phyloP scores from a whole-genome alignment of 1,140 invertebrate species.

The Drosophila tani region DNA sequence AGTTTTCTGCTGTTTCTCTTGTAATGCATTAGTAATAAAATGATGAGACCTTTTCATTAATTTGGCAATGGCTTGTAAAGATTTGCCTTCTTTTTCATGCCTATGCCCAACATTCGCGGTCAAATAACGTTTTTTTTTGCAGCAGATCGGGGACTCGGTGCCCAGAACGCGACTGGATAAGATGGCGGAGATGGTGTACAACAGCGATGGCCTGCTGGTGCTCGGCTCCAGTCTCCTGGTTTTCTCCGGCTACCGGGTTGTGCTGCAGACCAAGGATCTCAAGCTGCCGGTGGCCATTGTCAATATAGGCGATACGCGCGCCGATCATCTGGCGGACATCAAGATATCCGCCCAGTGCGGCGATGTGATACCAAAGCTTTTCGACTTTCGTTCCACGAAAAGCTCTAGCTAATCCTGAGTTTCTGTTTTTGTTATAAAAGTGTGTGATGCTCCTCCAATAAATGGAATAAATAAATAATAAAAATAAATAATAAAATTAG shows the following conservation, averaged over 20 bases:
- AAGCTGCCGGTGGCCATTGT: too few relatives aligned
- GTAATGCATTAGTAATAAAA: too few relatives aligned
- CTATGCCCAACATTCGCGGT: too few relatives aligned
- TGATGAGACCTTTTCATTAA: too few relatives aligned
- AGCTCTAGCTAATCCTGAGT: constrained; percentile 4
- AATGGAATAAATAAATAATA: background rate
- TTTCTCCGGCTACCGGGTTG: too few relatives aligned
- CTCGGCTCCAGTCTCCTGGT: constrained; percentile 98
- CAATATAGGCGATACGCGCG: too few relatives aligned
- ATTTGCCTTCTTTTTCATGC: too few relatives aligned
- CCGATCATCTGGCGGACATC: constrained; percentile 90
- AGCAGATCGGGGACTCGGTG: constrained; percentile 98
- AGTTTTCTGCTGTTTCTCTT: too few relatives aligned
- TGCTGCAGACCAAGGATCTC: too few relatives aligned
- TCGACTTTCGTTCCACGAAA: constrained; percentile 60
- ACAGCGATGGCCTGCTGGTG: constrained; percentile 92
- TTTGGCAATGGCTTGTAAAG: too few relatives aligned
- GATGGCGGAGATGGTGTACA: constrained; percentile 88
- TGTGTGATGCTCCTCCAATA: constrained; percentile 4
- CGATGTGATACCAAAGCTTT: constrained; percentile 88
- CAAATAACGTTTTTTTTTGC: too few relatives aligned
- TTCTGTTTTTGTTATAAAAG: background rate
- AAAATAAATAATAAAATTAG: too few relatives aligned
- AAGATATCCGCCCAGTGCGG: constrained; percentile 92
- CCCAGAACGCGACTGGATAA: constrained; percentile 89